Evolutionary conservation across 2,888 invertebrate genomes (phyloP).

Genomic region (Hesperia comma): DNA sequence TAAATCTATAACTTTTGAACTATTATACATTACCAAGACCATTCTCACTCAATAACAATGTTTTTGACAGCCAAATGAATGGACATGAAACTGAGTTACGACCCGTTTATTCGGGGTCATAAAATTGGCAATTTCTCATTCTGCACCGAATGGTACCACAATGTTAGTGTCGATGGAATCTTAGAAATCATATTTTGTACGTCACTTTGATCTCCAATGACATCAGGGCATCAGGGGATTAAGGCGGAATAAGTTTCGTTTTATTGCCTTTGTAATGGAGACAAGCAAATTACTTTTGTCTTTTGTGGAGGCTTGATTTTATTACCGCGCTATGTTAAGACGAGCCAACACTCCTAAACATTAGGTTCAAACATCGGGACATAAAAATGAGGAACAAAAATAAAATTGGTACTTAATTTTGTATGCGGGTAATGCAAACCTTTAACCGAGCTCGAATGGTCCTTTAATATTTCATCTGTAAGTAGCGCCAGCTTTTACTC

Average conservation of each 20-base stretch:
- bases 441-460: too few species aligned
- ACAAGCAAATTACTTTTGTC: conserved; percentile 7
- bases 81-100: not conserved
- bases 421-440: too few species aligned
- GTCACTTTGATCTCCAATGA: conserved; percentile 6
- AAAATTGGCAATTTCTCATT: not conserved
- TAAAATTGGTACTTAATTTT: not conserved
- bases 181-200: not conserved
- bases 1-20: not conserved
- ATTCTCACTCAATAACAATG: not conserved
- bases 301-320: not conserved
- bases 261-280: not conserved
- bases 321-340: not conserved
- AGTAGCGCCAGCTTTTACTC: too few species aligned
- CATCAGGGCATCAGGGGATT: not conserved
- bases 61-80: not conserved
- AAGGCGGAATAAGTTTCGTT: not conserved
- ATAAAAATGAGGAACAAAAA: not conserved
- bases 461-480: too few species aligned
- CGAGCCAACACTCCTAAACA: not conserved
- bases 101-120: not conserved
- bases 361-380: not conserved
- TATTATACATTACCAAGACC: not conserved
- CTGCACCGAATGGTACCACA: not conserved
- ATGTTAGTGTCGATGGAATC: not conserved